Base-by-base conservation (phyloP, 2,888 invertebrate species). In the Leptinotarsa peninsularis region DNA sequence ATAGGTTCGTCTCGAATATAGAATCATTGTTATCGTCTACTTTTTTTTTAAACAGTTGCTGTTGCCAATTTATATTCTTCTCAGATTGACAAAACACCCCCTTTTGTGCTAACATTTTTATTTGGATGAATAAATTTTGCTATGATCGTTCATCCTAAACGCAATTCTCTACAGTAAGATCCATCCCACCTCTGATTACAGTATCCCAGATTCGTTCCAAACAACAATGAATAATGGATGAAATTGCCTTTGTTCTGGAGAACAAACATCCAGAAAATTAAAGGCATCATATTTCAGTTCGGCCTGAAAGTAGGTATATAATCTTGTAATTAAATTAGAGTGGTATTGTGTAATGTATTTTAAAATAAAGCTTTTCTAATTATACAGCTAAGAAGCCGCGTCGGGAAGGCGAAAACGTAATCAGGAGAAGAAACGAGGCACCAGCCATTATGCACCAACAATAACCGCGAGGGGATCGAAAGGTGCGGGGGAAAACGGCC, bases 391-490 rank as follows among this genome's bases (percentile, higher is more conserved):
- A 78, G 73, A 78, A 74, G 74, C 66, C 76, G 71, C 70, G 72
- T 74, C 67, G 76, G 72, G 58, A 76, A 73, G 60, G 76, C 72
- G 74, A 77, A 72, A 73, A 73, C 63, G 73, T 73, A 73, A 73
- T 73, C 73, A 73, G 68, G 52, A 69, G 63, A 18, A 73, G 73
- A 69, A 73, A 69, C 69, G 69, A 73, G 77, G 76, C 73, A 67
- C 70, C 70, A 74, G 80, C 81, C 79, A 82, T 83, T 83, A 82
- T 83, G 80, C 81, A 81, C 78, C 79, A 82, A 84, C 83, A 84
- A 84, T 83, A 82, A 81, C 79, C 78, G 72, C 80, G 74, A 76
- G 78, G 73, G 72, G 73, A 73, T 72, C 17, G 58, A 72, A 73
- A 18, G 71, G 75, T 56, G 56, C 68, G 66, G 71, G 54, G 58